Conservation (phyloP, 2,113 vertebrate species). For the Rhodinocichla rosea region DNA sequence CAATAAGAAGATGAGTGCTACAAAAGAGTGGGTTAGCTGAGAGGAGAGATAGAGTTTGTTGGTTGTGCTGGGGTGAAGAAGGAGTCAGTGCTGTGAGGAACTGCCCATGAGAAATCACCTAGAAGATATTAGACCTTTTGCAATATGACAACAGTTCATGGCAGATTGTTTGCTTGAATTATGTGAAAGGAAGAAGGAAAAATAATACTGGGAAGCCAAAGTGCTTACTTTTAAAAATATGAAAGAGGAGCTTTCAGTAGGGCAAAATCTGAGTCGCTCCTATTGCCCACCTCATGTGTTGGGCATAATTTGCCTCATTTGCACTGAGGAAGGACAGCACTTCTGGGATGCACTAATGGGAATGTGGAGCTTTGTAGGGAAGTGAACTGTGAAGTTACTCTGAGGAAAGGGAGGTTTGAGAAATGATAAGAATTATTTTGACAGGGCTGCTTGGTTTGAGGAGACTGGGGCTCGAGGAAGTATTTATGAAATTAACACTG, state of each 20-base stretch:
- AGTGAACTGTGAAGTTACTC: not conserved
- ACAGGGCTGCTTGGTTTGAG: not conserved
- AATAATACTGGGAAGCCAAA: not conserved
- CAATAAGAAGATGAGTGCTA: too few species aligned
- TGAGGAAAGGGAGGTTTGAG: not conserved
- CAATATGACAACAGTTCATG: too few species aligned
- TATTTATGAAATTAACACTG: not conserved
- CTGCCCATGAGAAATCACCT: too few species aligned
- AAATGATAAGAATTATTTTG: not conserved
- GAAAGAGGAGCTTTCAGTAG: not conserved
- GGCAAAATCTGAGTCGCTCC: not conserved
- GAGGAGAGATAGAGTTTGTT: too few species aligned
- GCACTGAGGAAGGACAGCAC: not conserved
- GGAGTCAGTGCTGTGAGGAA: too few species aligned
- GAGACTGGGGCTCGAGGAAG: not conserved
- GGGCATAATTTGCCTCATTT: not conserved
- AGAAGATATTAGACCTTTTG: too few species aligned
- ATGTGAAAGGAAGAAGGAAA: not conserved
- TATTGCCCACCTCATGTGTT: rapidly evolving
- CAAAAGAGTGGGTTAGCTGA: too few species aligned
- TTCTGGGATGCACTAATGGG: not conserved
- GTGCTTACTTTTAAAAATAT: not conserved
- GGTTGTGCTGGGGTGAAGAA: too few species aligned
- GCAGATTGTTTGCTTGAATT: not conserved
- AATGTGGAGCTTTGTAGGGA: not conserved